These are phyloP conservation scores for Ernsta delagoae DNA, from an alignment of 2,888 invertebrate species.

Conservation along the genomic window DNA sequence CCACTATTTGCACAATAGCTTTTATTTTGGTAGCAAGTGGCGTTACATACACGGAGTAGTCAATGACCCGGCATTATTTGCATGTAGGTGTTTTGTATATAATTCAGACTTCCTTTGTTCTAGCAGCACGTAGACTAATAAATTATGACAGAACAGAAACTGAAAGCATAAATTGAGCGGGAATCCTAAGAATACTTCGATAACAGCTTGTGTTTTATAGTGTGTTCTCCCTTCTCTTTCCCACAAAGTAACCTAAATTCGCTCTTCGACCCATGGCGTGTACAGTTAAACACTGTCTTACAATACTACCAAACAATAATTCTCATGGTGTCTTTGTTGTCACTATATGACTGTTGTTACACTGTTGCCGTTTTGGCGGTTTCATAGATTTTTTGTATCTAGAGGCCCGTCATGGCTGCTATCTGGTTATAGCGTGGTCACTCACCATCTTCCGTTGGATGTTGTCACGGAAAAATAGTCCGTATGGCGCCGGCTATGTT, in stretches of 20 bases:
- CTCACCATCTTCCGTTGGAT: constrained; percentile 73
- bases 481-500: constrained; percentile 55
- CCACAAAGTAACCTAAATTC: constrained; percentile 56
- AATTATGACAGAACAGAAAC: constrained; percentile 33
- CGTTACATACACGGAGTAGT: constrained; percentile 58
- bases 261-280: constrained; percentile 49
- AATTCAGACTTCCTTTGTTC: constrained; percentile 67
- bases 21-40: constrained; percentile 55
- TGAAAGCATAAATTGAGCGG: constrained; percentile 49
- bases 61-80: constrained; percentile 80
- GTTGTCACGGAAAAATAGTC: constrained; percentile 68
- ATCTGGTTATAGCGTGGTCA: constrained; percentile 45
- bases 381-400: constrained; percentile 47
- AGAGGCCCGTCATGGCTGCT: constrained; percentile 52
- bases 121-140: constrained; percentile 44
- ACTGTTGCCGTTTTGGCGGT: constrained; percentile 53
- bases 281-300: constrained; percentile 35
- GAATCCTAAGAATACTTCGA: constrained; percentile 44
- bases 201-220: constrained; percentile 11
- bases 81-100: constrained; percentile 67
- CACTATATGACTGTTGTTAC: constrained; percentile 39
- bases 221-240: constrained; percentile 55
- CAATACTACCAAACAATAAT: constrained; percentile 18
- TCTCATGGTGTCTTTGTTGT: constrained; percentile 29
- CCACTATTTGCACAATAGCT: constrained; percentile 51